Conservation (phyloP, 2,113 vertebrate genomes). For the Ursus arctos region DNA sequence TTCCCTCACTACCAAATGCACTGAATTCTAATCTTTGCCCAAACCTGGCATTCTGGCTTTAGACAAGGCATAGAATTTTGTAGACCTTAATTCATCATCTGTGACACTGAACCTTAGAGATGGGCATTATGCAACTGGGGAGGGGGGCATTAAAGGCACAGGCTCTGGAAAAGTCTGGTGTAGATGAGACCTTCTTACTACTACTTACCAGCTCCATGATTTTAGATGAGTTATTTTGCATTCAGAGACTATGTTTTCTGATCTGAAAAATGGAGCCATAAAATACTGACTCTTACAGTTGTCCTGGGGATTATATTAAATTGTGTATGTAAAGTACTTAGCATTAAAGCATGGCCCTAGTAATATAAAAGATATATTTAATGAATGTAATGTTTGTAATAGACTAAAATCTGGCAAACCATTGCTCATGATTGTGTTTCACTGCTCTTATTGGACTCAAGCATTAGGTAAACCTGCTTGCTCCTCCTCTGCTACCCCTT, state of each 20-base stretch:
- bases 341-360: background rate
- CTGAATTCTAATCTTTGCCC: background rate
- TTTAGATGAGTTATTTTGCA: background rate
- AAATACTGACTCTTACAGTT: background rate
- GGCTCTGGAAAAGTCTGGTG: background rate
- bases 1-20: background rate
- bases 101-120: background rate
- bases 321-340: background rate
- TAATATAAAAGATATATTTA: background rate
- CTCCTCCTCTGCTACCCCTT: background rate
- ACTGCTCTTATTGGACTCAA: background rate
- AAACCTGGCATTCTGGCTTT: background rate
- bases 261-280: background rate
- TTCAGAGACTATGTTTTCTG: background rate
- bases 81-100: background rate
- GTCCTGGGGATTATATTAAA: constrained; percentile 29
- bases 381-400: background rate
- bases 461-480: background rate
- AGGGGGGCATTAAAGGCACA: background rate
- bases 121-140: background rate
- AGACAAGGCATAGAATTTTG: background rate
- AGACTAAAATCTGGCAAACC: background rate
- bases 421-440: background rate
- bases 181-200: background rate
- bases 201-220: background rate